These are phyloP conservation scores for Macropis europaea DNA, from an alignment of 2,888 invertebrate genomes.

Conservation along the genomic window DNA sequence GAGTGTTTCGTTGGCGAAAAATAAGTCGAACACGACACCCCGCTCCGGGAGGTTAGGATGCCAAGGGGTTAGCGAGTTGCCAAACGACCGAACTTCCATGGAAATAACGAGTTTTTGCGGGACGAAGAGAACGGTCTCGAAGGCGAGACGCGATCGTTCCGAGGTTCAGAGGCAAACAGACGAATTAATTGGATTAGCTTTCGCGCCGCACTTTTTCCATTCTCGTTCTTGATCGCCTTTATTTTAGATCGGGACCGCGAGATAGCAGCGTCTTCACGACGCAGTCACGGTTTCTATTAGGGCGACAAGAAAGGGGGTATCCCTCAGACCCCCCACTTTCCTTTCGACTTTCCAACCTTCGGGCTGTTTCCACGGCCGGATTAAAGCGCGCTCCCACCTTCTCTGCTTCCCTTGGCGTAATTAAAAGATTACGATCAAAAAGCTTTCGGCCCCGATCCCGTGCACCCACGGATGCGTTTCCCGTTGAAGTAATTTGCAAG, in stretches of 20 bases:
- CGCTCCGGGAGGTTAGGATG: constrained; percentile 6
- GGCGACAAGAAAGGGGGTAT: background rate
- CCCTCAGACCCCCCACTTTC: background rate
- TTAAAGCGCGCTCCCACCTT: constrained; percentile 3
- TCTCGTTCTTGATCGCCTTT: background rate
- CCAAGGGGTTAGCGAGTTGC: constrained; percentile 47
- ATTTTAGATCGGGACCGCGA: constrained; percentile 5
- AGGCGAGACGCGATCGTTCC: background rate
- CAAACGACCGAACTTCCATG: constrained; percentile 53
- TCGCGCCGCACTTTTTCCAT: background rate
- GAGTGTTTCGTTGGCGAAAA: constrained; percentile 36
- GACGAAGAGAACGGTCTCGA: background rate
- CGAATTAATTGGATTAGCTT: constrained; percentile 33
- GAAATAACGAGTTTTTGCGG: constrained; percentile 40
- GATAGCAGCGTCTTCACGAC: constrained; percentile 17
- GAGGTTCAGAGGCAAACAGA: background rate
- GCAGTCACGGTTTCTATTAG: constrained; percentile 30
- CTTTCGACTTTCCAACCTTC: background rate
- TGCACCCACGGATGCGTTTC: constrained; percentile 5
- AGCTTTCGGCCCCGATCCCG: constrained; percentile 19
- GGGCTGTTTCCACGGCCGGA: constrained; percentile 15
- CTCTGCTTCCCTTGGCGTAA: constrained; percentile 26
- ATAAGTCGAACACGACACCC: constrained; percentile 34
- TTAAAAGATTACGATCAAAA: constrained; percentile 60
- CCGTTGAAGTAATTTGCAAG: constrained; percentile 54